A percentile compares a stretch with the other conserved stretches of the same genome.
These are phyloP conservation scores for Eulithis prunata DNA, from an alignment of 2,888 invertebrate genomes.

Conservation along the genomic window DNA sequence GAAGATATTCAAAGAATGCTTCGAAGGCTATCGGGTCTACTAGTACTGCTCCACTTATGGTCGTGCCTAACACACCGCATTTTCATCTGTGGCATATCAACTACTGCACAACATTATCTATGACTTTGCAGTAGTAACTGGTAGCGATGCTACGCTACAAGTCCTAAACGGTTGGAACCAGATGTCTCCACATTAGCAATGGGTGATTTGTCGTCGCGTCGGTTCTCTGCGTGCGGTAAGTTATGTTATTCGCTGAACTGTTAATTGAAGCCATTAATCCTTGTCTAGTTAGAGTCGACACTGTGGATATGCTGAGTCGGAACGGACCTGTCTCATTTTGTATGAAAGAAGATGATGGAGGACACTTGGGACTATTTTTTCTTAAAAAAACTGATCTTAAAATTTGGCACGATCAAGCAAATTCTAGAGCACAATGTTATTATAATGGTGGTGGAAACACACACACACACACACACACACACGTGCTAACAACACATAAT, in stretches of 20 bases:
- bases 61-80: neutral
- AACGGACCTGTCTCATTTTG: neutral
- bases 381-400: too few species aligned
- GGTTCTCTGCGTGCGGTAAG: constrained; percentile 30
- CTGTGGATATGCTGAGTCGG: neutral
- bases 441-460: constrained; percentile 3
- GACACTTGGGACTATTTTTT: too few species aligned
- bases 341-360: too few species aligned
- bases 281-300: neutral
- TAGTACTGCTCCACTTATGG: constrained; percentile 21
- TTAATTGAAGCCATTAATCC: constrained; percentile 1
- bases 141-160: neutral
- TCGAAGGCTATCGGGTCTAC: constrained; percentile 35
- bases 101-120: neutral
- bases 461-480: constrained; percentile 3
- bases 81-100: neutral
- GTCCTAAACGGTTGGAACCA: constrained; percentile 30
- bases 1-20: constrained; percentile 35
- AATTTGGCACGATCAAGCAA: too few species aligned
- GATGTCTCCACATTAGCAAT: constrained; percentile 20
- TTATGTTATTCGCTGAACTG: constrained; percentile 24
- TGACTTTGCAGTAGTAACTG: constrained; percentile 8
- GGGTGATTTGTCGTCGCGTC: constrained; percentile 8
- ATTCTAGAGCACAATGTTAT: neutral
- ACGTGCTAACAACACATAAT: constrained; percentile 39